phyloP scores from a whole-genome alignment of 2,797 vertebrate species.

The Coracias cyanogaster region DNA sequence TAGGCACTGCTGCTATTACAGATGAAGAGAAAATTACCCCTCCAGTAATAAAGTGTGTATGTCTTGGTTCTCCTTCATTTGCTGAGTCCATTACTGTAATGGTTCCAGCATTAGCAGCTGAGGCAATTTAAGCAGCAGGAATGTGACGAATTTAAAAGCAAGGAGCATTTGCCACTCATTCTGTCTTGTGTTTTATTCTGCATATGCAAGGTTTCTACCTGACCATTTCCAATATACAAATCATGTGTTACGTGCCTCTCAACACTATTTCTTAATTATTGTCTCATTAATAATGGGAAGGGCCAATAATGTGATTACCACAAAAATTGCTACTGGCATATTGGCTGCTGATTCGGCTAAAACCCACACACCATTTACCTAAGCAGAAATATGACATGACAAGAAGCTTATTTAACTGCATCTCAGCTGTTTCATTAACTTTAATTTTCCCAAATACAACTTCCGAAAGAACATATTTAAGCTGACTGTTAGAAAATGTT shows the following conservation, averaged over 20 bases:
- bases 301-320: constrained; percentile 82
- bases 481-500: neutral
- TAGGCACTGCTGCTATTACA: constrained; percentile 91
- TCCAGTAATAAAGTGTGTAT: constrained; percentile 95
- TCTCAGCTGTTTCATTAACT: constrained; percentile 78
- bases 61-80: constrained; percentile 98
- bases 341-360: constrained; percentile 89
- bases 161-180: constrained; percentile 66
- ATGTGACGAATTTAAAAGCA: constrained; percentile 81
- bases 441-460: constrained; percentile 79
- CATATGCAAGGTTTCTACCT: constrained; percentile 58
- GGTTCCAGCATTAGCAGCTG: constrained; percentile 94
- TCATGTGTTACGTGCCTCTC: constrained; percentile 84
- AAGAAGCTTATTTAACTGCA: constrained; percentile 81
- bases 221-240: constrained; percentile 57
- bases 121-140: constrained; percentile 85
- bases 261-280: constrained; percentile 91
- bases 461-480: constrained; percentile 27
- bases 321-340: constrained; percentile 80
- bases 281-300: constrained; percentile 89
- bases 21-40: constrained; percentile 97
- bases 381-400: constrained; percentile 87
- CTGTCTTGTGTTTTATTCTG: constrained; percentile 56
- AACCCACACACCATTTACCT: constrained; percentile 83
- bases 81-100: constrained; percentile 97